phyloP scores from a whole-genome alignment of 2,113 vertebrate genomes.

The Elephas maximus region DNA sequence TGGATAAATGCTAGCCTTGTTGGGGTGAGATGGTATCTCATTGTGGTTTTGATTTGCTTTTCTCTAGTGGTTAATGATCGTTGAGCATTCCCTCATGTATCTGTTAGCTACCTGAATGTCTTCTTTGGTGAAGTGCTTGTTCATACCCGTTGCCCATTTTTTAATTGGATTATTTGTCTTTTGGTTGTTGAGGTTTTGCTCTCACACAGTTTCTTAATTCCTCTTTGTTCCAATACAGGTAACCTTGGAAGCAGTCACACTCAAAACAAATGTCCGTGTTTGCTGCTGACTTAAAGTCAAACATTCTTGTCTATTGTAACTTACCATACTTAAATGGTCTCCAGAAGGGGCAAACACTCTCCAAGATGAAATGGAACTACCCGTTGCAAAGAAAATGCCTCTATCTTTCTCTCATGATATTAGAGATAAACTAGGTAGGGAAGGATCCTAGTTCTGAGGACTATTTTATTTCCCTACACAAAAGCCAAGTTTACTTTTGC shows the following conservation, averaged over 20 bases:
- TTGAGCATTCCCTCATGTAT: no score
- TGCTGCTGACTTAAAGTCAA: conserved; percentile 51
- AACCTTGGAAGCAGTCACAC: conserved; percentile 52
- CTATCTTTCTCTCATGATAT: not conserved
- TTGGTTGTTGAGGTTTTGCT: no score
- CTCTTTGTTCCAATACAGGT: conserved; percentile 50
- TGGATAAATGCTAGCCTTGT: no score
- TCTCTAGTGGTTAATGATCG: no score
- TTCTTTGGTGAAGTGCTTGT: no score
- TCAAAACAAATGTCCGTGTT: conserved; percentile 46
- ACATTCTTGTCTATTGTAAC: conserved; percentile 42
- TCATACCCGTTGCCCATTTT: no score
- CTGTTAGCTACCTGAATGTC: no score
- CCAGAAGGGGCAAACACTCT: conserved; percentile 35
- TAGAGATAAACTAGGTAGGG: not conserved
- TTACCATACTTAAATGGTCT: conserved; percentile 18
- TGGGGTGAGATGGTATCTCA: no score
- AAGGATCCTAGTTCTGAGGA: conserved; percentile 38
- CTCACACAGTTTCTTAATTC: not conserved
- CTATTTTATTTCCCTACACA: conserved; percentile 13
- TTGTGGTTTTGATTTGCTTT: no score
- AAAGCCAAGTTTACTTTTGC: conserved; percentile 64
- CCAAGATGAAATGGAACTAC: not conserved
- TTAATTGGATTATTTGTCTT: no score
- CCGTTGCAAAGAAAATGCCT: not conserved